phyloP scores from a whole-genome alignment of 2,113 vertebrate genomes.

The Fulmarus glacialis region DNA sequence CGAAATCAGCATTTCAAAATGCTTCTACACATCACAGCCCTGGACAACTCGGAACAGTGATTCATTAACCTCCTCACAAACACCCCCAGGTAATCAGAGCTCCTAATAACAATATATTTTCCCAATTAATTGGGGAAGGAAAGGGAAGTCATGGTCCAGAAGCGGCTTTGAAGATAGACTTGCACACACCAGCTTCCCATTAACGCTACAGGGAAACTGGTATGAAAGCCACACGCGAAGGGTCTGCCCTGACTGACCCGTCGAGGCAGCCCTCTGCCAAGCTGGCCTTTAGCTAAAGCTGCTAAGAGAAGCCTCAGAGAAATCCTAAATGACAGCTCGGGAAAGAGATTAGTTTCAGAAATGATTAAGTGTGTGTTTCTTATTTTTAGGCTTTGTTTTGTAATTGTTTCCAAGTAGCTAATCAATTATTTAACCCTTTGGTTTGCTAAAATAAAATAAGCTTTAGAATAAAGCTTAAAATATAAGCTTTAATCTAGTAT shows the following conservation, averaged over 20 bases:
- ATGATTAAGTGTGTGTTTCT: neutral
- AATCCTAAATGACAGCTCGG: constrained; percentile 20
- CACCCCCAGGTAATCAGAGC: neutral
- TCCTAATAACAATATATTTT: neutral
- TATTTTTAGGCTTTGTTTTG: constrained; percentile 34
- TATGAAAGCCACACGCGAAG: neutral
- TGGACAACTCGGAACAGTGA: neutral
- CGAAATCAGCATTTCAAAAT: neutral
- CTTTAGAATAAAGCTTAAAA: neutral
- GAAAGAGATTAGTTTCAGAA: constrained; percentile 53
- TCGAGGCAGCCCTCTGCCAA: neutral
- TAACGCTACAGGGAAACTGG: neutral
- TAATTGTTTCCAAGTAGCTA: neutral
- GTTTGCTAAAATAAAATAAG: neutral
- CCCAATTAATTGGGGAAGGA: neutral
- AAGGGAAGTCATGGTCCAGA: neutral
- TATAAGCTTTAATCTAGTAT: neutral
- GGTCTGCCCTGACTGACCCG: neutral
- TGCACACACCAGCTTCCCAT: neutral
- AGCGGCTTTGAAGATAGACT: neutral
- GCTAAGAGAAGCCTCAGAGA: constrained; percentile 20
- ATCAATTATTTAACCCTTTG: constrained; percentile 1
- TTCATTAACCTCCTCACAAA: neutral
- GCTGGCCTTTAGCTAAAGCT: constrained; percentile 36
- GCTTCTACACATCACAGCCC: neutral